These are phyloP conservation scores for Smittia sp. DNA, from an alignment of 2,888 invertebrate genomes.

Conservation along the genomic window DNA sequence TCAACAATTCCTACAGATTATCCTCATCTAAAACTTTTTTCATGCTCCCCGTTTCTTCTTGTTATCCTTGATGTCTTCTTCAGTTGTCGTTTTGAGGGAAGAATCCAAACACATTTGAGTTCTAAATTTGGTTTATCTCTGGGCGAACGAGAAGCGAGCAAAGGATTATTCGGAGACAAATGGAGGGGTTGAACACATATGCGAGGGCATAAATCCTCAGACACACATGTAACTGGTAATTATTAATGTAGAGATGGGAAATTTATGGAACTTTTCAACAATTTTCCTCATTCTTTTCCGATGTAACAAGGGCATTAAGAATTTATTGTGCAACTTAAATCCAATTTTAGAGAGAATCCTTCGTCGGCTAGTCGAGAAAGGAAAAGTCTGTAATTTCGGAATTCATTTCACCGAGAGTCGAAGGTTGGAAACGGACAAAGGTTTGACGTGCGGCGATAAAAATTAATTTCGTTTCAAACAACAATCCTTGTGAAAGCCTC, in stretches of 20 bases:
- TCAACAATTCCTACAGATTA: constrained; percentile 40
- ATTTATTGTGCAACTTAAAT: background rate
- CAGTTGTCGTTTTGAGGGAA: background rate
- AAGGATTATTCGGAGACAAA: constrained; percentile 25
- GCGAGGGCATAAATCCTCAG: constrained; percentile 3
- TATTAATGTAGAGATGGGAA: background rate
- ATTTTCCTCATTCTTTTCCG: background rate
- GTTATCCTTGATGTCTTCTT: constrained; percentile 3
- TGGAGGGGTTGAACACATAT: background rate
- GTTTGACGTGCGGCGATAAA: background rate
- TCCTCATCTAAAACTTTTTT: constrained; percentile 21
- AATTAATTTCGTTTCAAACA: background rate
- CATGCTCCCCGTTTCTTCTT: background rate
- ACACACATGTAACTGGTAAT: background rate
- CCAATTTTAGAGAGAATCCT: background rate
- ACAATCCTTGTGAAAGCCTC: background rate
- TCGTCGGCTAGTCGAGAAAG: too few relatives aligned
- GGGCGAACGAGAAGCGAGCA: background rate
- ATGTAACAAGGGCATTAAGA: background rate
- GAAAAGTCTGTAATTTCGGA: too few relatives aligned
- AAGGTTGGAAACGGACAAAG: too few relatives aligned
- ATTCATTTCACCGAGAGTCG: too few relatives aligned
- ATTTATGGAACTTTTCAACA: constrained; percentile 10
- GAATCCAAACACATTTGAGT: constrained; percentile 1
- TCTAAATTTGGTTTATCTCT: background rate